Conservation (phyloP, 2,888 invertebrate genomes). For the Plusia festucae region DNA sequence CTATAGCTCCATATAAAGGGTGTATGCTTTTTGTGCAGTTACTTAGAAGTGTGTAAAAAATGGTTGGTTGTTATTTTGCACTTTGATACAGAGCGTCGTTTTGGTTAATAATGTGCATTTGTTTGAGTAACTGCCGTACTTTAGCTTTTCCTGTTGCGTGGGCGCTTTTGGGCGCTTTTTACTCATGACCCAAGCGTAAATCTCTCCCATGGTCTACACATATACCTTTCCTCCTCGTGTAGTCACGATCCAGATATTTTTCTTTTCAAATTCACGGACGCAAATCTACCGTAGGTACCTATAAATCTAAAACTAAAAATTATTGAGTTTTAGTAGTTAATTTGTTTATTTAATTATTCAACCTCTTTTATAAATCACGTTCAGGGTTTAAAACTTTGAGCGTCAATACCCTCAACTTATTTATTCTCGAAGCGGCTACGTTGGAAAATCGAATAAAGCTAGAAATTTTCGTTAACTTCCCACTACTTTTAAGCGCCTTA, state of each 20-base stretch:
- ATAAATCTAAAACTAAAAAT: too few species aligned
- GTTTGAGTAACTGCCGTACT: not conserved
- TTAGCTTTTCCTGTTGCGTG: not conserved
- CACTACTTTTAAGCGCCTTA: constrained; percentile 24
- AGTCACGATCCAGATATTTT: too few species aligned
- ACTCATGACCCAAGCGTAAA: not conserved
- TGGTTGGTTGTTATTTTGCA: not conserved
- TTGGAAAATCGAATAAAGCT: constrained; percentile 17
- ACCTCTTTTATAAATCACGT: not conserved
- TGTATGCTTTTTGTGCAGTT: not conserved
- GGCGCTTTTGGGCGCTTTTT: not conserved
- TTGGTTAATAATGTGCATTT: not conserved
- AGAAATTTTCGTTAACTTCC: constrained; percentile 47
- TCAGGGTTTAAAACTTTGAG: not conserved
- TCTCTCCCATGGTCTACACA: not conserved
- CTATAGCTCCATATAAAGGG: too few species aligned
- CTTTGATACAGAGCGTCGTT: not conserved
- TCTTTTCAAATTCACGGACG: too few species aligned
- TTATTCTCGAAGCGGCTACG: constrained; percentile 23
- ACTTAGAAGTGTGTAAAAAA: not conserved
- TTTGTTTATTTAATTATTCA: not conserved
- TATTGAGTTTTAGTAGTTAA: too few species aligned
- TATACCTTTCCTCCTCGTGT: too few species aligned
- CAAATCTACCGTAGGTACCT: too few species aligned
- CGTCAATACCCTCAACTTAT: constrained; percentile 16